Base-by-base conservation (phyloP, 92 coral and sea anemone genomes). In the Umimayanthus kanabou region DNA sequence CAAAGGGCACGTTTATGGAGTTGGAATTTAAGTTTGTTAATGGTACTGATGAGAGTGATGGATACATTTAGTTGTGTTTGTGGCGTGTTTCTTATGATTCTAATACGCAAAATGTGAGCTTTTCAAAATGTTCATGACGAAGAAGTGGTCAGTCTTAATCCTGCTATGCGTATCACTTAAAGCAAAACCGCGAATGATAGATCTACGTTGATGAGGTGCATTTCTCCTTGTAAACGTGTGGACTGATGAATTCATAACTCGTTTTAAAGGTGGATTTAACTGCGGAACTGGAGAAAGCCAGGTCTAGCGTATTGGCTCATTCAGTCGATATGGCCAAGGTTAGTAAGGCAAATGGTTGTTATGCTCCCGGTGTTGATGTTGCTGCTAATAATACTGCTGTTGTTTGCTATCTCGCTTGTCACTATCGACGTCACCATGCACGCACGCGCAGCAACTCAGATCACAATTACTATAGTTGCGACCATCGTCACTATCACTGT, bases 281-380 rank as follows among this genome's bases (percentile, higher is more conserved):
- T 61, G 80, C 99, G 37, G 98, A 96, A 75, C 86, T 95, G 84
- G 99, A 96, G 75, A 93, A 96, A 26, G 94, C 97, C 30, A 96
- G 91, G 65, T 90, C 94, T 16, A 93, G 94, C 76, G 92, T 96
- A 58, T 71, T 93, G 26, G 94, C 92, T 58, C 93, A 93, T 74
- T 85, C 91, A 72, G 88, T 93, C 18, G 98, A 93, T 37, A 81
- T 91, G 82, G 80, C 90, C 8, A 92, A 96, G 99, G 99, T 96
- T 80, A 73, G 92, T 61, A 26, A 25, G 18, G 11, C 42, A 57
- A 10, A 22, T 23, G 47, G 16, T 28, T 40, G 28, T 39, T 61
- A 10, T 18, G 23, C n/a, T 33, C 37, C 37, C 37, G 2, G 47
- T 29, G n/a, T 43, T 2, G 42, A 30, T 9, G 49, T 47, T 45